Evolutionary conservation across 2,113 vertebrate species (phyloP), one percentile per base, ranked within the genome.

Genomic region (Peromyscus maniculatus): DNA sequence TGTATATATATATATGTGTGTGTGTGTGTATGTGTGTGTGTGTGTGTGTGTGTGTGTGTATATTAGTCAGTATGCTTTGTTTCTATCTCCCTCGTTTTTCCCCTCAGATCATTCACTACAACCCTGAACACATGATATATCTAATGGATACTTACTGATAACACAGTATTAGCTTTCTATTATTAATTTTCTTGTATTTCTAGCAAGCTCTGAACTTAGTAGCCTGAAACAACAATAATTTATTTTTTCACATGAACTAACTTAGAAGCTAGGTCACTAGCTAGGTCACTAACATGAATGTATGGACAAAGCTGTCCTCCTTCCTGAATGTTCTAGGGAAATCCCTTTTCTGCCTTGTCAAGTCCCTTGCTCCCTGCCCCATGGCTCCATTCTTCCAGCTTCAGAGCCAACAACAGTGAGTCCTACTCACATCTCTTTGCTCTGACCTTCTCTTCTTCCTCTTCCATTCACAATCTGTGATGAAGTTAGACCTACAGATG

Each of bases 131-230:
- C 6, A 59, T 59, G 59, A 91, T 24, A 78, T 87, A 80, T 67
- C 24, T 74, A 92, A 8, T 33, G 66, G 94, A 46, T 55, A 72
- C 16, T 39, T 95, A 19, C 22, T 72, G 66, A 87, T 31, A 69
- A 55, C 22, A 22, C 55, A 52, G 6, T 83, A 74, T 49, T 88
- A 9, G 21, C 79, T 74, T 95, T 75, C 43, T 49, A 64, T 86
- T 43, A 89, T 89, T 87, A 79, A 75, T 67, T 72, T 93, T 91
- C 55, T 69, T 91, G 10, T 67, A 66, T 78, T 95, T 90, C 55
- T 90, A 69, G 22, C 80, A 83, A 91, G 28, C n/a, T 82, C 62
- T 43, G 94, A 62, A 94, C 12, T 43, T 55, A 52, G 57, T 93
- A 26, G 33, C 22, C 80, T 96, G 89, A 91, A 87, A 93, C 39